phyloP scores from a whole-genome alignment of 1,140 invertebrate genomes.

The Zeugodacus cucurbitae region DNA sequence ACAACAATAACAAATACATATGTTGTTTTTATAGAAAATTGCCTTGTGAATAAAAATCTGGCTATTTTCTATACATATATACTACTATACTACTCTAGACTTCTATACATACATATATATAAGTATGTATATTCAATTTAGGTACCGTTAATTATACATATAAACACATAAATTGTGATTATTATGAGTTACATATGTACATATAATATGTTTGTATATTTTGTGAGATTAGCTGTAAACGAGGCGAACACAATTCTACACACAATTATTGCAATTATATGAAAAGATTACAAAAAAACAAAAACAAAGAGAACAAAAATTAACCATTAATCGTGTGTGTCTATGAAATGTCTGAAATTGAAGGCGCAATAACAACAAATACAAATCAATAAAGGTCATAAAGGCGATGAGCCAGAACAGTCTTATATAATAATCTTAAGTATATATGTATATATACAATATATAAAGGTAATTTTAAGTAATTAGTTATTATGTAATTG shows the following conservation, averaged over 20 bases:
- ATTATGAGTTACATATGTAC: background rate
- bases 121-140: background rate
- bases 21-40: no score
- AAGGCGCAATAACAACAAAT: background rate
- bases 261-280: constrained; percentile 10
- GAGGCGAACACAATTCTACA: background rate
- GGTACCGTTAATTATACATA: no score
- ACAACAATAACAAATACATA: background rate
- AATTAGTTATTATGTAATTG: constrained; percentile 7
- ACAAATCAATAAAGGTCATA: background rate
- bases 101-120: background rate
- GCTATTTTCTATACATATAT: background rate
- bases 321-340: background rate
- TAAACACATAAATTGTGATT: background rate
- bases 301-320: background rate
- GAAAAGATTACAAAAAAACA: background rate
- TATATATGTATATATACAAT: background rate
- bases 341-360: constrained; percentile 16
- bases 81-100: no score
- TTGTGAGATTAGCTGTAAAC: background rate
- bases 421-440: background rate
- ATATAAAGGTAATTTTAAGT: background rate
- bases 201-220: background rate
- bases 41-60: background rate
- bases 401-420: background rate